phyloP scores from a whole-genome alignment of 2,888 invertebrate species.

The Antheraea yamamai region DNA sequence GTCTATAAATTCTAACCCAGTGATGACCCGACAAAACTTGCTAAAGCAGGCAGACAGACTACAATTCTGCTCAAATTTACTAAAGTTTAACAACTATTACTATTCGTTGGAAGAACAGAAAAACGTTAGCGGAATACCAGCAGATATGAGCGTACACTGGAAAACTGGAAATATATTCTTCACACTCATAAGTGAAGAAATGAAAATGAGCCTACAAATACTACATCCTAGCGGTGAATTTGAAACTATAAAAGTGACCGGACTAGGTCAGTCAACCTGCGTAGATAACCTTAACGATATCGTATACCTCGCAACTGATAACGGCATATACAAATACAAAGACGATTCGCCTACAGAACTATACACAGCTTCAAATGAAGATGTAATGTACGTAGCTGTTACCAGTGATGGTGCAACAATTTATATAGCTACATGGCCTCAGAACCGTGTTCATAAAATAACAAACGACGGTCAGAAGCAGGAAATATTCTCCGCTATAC shows the following conservation, averaged over 20 bases:
- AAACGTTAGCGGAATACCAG: conserved; percentile 65
- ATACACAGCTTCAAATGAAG: conserved; percentile 67
- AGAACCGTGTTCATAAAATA: conserved; percentile 68
- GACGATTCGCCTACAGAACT: conserved; percentile 60
- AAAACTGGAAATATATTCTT: conserved; percentile 67
- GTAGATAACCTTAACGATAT: conserved; percentile 76
- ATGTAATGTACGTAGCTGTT: conserved; percentile 71
- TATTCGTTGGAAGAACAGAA: conserved; percentile 52
- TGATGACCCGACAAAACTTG: conserved; percentile 56
- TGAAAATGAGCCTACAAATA: conserved; percentile 69
- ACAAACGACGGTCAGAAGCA: conserved; percentile 61
- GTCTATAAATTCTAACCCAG: conserved; percentile 43
- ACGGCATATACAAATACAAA: conserved; percentile 73
- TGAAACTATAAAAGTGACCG: conserved; percentile 64
- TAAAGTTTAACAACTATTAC: conserved; percentile 61
- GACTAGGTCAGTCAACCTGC: conserved; percentile 69
- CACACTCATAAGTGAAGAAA: conserved; percentile 68
- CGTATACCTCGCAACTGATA: conserved; percentile 73
- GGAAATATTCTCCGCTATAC: conserved; percentile 60
- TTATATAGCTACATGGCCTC: conserved; percentile 76
- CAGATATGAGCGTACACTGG: conserved; percentile 72
- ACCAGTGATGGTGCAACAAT: conserved; percentile 58
- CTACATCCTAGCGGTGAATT: conserved; percentile 58
- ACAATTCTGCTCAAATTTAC: conserved; percentile 50
- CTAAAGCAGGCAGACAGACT: conserved; percentile 42